These are phyloP conservation scores for Drosophila subpulchrella DNA, from an alignment of 1,140 invertebrate species.

Conservation along the genomic window DNA sequence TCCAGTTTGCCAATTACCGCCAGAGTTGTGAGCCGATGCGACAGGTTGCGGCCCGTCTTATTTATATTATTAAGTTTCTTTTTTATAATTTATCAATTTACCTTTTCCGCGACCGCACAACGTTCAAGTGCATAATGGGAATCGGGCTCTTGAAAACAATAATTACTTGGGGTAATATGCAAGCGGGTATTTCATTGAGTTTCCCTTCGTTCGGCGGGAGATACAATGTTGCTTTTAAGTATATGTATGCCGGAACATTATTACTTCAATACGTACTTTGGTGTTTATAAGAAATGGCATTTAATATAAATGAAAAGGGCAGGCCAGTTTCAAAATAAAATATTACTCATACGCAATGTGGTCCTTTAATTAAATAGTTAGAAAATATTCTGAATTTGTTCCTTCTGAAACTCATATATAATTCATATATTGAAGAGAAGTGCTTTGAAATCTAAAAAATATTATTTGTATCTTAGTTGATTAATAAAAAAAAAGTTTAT, in stretches of 20 bases:
- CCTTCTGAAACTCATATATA: too few species aligned
- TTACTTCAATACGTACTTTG: background rate
- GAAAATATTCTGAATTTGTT: too few species aligned
- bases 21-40: constrained; percentile 44
- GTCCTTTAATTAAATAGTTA: too few species aligned
- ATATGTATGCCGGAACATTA: background rate
- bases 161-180: constrained; percentile 13
- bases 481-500: too few species aligned
- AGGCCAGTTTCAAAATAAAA: background rate
- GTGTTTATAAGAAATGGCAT: background rate
- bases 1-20: constrained; percentile 49
- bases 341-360: constrained; percentile 1
- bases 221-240: constrained; percentile 2
- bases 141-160: constrained; percentile 27
- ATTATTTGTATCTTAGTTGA: too few species aligned
- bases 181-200: constrained; percentile 6
- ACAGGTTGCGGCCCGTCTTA: constrained; percentile 67
- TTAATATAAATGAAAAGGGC: background rate
- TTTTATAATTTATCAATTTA: constrained; percentile 65
- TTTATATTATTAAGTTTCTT: constrained; percentile 79
- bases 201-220: background rate
- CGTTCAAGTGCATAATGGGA: constrained; percentile 16
- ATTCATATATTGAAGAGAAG: too few species aligned
- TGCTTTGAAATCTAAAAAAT: too few species aligned
- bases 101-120: constrained; percentile 36